These are phyloP conservation scores for Craseonycteris thonglongyai DNA, from an alignment of 2,113 vertebrate genomes.

Conservation along the genomic window DNA sequence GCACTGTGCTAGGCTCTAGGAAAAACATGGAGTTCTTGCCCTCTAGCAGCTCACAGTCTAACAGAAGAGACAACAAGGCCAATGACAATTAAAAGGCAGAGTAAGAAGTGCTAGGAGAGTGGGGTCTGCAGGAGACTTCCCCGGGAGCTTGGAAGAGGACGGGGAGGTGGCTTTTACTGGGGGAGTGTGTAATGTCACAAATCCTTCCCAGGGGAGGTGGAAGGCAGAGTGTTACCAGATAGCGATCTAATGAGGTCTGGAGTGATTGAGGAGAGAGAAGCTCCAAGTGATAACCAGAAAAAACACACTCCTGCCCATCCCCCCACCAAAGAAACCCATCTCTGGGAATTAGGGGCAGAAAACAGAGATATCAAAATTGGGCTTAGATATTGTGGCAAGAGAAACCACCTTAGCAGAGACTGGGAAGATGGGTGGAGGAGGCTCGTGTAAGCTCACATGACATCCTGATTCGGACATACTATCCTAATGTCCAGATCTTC, in stretches of 20 bases:
- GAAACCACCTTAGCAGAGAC: neutral
- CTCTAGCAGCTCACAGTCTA: neutral
- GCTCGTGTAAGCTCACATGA: neutral
- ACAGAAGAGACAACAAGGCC: neutral
- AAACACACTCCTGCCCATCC: neutral
- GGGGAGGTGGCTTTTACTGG: neutral
- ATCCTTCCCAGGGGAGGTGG: neutral
- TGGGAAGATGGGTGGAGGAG: neutral
- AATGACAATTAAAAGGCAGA: neutral
- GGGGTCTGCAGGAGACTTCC: neutral
- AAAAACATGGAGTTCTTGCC: neutral
- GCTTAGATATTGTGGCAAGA: neutral
- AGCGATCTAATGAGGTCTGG: neutral
- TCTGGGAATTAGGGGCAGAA: neutral
- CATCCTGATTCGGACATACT: neutral
- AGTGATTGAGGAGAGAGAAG: neutral
- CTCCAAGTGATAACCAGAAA: neutral
- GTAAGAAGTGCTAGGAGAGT: neutral
- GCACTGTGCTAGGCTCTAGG: neutral
- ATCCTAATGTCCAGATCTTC: neutral
- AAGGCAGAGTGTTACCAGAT: neutral
- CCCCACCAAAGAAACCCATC: neutral
- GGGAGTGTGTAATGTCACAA: neutral
- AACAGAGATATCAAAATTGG: neutral
- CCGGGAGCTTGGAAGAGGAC: neutral